Percentiles rank a stretch among this genome's conserved stretches.
These are phyloP conservation scores for Xestoiulus laeticollis DNA, from an alignment of 2,888 invertebrate species.

Conservation along the genomic window DNA sequence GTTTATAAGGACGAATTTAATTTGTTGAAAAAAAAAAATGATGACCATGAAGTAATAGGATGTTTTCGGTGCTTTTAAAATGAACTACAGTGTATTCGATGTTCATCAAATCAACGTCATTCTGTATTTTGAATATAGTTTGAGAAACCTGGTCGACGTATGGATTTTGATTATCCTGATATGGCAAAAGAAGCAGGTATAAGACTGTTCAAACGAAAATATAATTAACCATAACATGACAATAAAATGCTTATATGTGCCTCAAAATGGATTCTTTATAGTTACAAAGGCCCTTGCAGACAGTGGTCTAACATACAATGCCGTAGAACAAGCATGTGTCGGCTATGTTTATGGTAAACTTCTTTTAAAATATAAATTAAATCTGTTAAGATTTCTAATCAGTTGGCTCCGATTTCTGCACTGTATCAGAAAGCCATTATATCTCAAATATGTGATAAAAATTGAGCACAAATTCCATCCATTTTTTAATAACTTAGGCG, in stretches of 20 bases:
- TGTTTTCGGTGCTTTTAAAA: not conserved
- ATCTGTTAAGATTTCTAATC: conserved; percentile 44
- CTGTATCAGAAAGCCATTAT: not conserved
- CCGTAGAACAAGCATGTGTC: conserved; percentile 87
- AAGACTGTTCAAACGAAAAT: not conserved
- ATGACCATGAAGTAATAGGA: no score
- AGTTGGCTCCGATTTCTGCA: not conserved
- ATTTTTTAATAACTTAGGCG: conserved; percentile 68
- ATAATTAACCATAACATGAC: not conserved
- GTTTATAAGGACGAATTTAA: no score
- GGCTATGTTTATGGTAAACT: conserved; percentile 86
- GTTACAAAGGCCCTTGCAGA: conserved; percentile 87
- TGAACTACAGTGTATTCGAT: not conserved
- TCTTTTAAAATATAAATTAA: conserved; percentile 50
- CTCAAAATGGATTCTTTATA: conserved; percentile 57
- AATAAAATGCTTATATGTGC: not conserved
- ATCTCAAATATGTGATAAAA: not conserved
- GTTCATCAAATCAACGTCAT: not conserved
- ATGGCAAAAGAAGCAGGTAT: conserved; percentile 87
- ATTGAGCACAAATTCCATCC: not conserved
- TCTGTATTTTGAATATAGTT: conserved; percentile 70
- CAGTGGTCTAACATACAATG: conserved; percentile 77
- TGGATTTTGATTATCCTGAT: conserved; percentile 90
- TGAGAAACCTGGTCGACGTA: conserved; percentile 86
- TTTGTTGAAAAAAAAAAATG: no score